phyloP scores from a whole-genome alignment of 2,113 vertebrate genomes.

The Tachysurus vachellii region DNA sequence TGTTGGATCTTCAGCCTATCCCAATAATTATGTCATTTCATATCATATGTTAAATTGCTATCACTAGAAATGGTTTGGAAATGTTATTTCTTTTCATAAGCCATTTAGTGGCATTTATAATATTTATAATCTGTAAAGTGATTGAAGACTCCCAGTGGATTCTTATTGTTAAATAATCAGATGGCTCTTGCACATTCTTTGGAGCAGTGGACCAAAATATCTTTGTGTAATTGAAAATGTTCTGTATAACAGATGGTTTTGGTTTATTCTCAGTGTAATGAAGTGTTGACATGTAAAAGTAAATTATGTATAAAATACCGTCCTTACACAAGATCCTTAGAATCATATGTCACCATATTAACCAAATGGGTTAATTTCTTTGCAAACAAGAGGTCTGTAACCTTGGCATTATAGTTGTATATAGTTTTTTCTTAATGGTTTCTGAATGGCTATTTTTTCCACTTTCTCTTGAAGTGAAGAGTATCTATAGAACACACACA shows the following conservation, averaged over 20 bases:
- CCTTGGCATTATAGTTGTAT: slow-evolving; percentile 2
- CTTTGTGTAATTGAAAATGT: slow-evolving; percentile 54
- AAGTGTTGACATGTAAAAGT: slow-evolving; percentile 56
- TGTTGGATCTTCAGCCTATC: neutral
- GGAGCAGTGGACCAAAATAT: slow-evolving; percentile 58
- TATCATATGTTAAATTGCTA: neutral
- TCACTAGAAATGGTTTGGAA: slow-evolving; percentile 13
- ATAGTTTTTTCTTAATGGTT: slow-evolving; percentile 17
- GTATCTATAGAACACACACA: slow-evolving; percentile 39
- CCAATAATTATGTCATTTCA: neutral
- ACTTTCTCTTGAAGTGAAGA: slow-evolving; percentile 4
- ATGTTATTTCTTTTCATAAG: slow-evolving; percentile 13
- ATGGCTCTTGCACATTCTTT: slow-evolving; percentile 55
- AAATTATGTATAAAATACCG: slow-evolving; percentile 48
- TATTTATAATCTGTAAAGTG: slow-evolving; percentile 11
- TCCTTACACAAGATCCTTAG: slow-evolving; percentile 61
- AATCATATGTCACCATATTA: slow-evolving; percentile 58
- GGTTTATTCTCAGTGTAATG: slow-evolving; percentile 56
- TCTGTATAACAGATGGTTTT: slow-evolving; percentile 69
- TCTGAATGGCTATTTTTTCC: slow-evolving; percentile 26
- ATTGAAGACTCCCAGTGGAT: slow-evolving; percentile 1
- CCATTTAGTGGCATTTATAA: slow-evolving; percentile 25
- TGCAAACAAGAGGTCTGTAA: neutral
- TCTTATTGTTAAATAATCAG: slow-evolving; percentile 42
- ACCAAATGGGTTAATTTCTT: slow-evolving; percentile 27